Evolutionary conservation across 1,140 invertebrate species (phyloP), one percentile per base, ranked within the genome.

Genomic region (Cydia pomonella): DNA sequence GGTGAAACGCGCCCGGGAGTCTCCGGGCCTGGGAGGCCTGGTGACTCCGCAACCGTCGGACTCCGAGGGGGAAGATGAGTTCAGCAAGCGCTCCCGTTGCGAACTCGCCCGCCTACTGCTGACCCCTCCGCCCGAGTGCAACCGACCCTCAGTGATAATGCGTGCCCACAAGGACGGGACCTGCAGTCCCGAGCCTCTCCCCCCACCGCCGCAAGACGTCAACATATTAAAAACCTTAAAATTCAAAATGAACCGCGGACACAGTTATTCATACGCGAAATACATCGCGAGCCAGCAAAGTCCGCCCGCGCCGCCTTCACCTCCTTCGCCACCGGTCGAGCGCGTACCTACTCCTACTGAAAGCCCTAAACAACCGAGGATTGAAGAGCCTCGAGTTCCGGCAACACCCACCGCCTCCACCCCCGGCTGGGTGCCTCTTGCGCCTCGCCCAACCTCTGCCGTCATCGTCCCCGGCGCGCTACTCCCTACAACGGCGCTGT

Each of bases 191-290:
- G 94, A 94, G 75, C 90, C 87, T 41, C 82, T 87, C 16, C 81
- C 78, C 71, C 79, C 82, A 27, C 84, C 82, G 23, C 79, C 82
- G 38, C 38, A 84, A 77, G 76, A 87, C 84, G 82, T 94, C 79
- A 96, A 97, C 87, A 95, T 97, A 23, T 88, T 96, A 47, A 96
- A 96, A 85, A 95, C 94, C 75, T 90, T 97, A 12, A 97, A 97
- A 82, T 97, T 96, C 86, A 97, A 97, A 92, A 96, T 97, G 95
- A 96, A 96, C 80, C 88, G 94, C 18, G 93, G 94, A 7, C 95
- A 95, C 80, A 95, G 95, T 71, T 95, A 95, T 73, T 93, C 95
- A 0, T 94, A 95, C 75, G 86, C 94, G 0, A 94, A 88, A 79
- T 92, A 92, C 74, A 87, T 89, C 50, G 87, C 88, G 41, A 86